Evolutionary conservation across 1,140 invertebrate genomes (phyloP).

Genomic region (Calliphora vicina): DNA sequence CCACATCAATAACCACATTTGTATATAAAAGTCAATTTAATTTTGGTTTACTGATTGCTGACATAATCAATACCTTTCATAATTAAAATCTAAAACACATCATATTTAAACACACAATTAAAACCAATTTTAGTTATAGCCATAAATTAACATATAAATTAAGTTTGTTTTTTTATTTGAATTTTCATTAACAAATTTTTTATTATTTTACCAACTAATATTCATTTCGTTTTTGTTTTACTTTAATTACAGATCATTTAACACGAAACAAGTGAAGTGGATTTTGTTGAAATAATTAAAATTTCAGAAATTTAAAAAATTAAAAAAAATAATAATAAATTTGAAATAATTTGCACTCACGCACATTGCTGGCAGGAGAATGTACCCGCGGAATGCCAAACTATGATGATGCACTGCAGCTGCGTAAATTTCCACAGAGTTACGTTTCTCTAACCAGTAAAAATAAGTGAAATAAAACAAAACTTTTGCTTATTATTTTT

Average conservation of each 20-base stretch:
- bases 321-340: neutral
- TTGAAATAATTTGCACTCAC: neutral
- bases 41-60: too few species aligned
- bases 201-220: neutral
- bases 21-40: too few species aligned
- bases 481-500: neutral
- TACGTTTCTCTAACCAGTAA: neutral
- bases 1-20: too few species aligned
- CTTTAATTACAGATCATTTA: neutral
- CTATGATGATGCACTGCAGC: neutral
- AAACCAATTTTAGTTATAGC: too few species aligned
- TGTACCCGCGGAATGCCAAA: neutral
- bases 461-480: neutral
- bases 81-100: too few species aligned
- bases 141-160: neutral
- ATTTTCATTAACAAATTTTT: neutral
- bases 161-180: neutral
- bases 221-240: neutral
- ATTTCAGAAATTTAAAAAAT: neutral
- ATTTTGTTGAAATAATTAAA: neutral
- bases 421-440: neutral
- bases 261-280: neutral
- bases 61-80: too few species aligned
- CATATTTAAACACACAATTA: too few species aligned
- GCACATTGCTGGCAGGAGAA: neutral